These are phyloP conservation scores for Cryptoblepharus egeriae DNA, from an alignment of 2,797 vertebrate species.

Conservation along the genomic window DNA sequence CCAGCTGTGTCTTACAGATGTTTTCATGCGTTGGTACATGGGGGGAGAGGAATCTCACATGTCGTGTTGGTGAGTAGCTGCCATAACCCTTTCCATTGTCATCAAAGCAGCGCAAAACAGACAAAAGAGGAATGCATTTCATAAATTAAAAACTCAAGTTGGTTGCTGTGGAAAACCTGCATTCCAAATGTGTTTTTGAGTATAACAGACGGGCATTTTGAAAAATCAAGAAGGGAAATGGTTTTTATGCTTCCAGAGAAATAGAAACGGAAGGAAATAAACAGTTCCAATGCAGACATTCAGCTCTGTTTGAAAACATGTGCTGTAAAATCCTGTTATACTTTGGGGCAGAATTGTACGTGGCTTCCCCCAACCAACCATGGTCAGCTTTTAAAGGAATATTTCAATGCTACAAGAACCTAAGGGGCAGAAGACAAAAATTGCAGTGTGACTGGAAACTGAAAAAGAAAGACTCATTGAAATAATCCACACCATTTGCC, in stretches of 20 bases:
- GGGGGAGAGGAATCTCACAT: conserved; percentile 54
- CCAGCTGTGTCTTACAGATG: conserved; percentile 43
- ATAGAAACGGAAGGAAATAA: not conserved
- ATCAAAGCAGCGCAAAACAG: not conserved
- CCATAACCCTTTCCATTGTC: not conserved
- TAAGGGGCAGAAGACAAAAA: not conserved
- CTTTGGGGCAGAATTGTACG: too few species aligned
- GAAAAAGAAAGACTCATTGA: too few species aligned
- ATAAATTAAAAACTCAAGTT: conserved; percentile 1
- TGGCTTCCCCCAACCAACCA: too few species aligned
- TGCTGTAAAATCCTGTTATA: too few species aligned
- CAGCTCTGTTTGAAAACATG: not conserved
- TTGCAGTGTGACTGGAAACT: not conserved
- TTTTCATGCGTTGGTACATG: conserved; percentile 18
- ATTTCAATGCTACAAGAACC: not conserved
- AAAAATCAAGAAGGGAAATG: not conserved
- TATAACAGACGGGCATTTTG: not conserved
- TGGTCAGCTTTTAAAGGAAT: not conserved
- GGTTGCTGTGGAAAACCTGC: not conserved
- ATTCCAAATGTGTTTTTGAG: not conserved
- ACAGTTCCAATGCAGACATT: too few species aligned
- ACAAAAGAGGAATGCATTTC: not conserved
- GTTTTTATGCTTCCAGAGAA: not conserved
- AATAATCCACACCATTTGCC: too few species aligned
- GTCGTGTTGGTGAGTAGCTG: conserved; percentile 51